Percentiles rank a stretch among this genome's conserved stretches.
Evolutionary conservation across 2,888 invertebrate genomes (phyloP).

Genomic region (Meghimatium bilineatum): DNA sequence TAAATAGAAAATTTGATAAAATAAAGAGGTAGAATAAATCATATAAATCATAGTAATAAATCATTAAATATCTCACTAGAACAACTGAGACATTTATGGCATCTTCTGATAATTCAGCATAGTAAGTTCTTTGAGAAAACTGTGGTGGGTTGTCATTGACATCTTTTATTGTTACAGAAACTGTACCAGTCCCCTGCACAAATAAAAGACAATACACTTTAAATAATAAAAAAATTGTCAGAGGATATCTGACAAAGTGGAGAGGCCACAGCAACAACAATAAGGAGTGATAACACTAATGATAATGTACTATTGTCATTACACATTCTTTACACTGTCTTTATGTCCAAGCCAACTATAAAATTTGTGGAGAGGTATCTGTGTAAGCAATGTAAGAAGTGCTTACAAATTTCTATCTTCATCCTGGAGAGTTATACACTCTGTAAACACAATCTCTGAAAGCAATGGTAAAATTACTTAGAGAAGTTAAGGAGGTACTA

Average conservation of each 20-base stretch:
- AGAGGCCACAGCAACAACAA: background rate
- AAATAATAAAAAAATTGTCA: background rate
- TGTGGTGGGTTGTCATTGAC: conserved; percentile 60
- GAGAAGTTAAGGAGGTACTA: no score
- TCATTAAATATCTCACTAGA: background rate
- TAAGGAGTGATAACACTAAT: no score
- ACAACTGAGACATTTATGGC: conserved; percentile 41
- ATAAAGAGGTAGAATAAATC: background rate
- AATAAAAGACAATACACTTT: background rate
- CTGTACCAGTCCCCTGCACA: conserved; percentile 35
- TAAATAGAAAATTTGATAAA: background rate
- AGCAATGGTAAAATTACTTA: no score
- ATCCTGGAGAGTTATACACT: no score
- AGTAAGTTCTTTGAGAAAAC: conserved; percentile 48
- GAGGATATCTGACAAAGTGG: background rate
- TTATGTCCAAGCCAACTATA: no score
- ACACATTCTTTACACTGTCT: no score
- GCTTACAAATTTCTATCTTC: no score
- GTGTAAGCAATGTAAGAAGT: no score
- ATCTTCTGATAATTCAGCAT: conserved; percentile 53
- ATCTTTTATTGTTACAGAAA: conserved; percentile 55
- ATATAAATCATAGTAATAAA: background rate
- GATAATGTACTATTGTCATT: no score
- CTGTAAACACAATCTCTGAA: no score
- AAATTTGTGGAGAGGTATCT: no score